A percentile compares a stretch with the other conserved stretches of the same genome.
Evolutionary conservation across 2,888 invertebrate species (phyloP).

Genomic region (Rotaria socialis): DNA sequence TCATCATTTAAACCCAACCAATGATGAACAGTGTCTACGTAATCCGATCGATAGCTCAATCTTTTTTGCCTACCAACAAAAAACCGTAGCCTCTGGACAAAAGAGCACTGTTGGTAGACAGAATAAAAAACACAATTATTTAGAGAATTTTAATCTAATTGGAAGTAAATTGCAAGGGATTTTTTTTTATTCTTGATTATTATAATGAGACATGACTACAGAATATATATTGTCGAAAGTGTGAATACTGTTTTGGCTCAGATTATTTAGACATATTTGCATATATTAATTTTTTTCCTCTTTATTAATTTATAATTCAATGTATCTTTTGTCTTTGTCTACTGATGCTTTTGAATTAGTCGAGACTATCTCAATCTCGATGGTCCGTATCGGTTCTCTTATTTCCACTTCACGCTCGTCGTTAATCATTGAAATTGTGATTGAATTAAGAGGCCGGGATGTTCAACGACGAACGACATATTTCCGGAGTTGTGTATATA

Average conservation of each 20-base stretch:
- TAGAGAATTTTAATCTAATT: slow-evolving; percentile 8
- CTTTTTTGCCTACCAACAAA: neutral
- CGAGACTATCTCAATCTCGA: slow-evolving; percentile 1
- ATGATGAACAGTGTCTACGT: neutral
- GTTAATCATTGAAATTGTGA: slow-evolving; percentile 8
- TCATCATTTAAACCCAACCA: neutral
- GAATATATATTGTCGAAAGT: neutral
- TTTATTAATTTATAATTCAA: neutral
- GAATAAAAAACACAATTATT: slow-evolving; percentile 7
- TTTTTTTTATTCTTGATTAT: neutral
- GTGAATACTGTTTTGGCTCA: neutral
- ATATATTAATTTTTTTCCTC: neutral
- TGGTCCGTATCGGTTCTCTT: slow-evolving; percentile 23
- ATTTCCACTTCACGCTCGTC: neutral
- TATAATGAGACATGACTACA: neutral
- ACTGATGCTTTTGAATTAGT: neutral
- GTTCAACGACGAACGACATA: slow-evolving; percentile 27
- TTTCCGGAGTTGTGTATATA: neutral
- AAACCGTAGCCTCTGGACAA: neutral
- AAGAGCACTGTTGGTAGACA: neutral
- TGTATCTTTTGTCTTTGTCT: slow-evolving; percentile 15
- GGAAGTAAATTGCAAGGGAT: neutral
- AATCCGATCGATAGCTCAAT: neutral
- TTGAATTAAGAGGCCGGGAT: slow-evolving; percentile 29
- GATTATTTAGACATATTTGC: neutral